phyloP scores from a whole-genome alignment of 2,888 invertebrate species.

The Eremobia ochroleuca region DNA sequence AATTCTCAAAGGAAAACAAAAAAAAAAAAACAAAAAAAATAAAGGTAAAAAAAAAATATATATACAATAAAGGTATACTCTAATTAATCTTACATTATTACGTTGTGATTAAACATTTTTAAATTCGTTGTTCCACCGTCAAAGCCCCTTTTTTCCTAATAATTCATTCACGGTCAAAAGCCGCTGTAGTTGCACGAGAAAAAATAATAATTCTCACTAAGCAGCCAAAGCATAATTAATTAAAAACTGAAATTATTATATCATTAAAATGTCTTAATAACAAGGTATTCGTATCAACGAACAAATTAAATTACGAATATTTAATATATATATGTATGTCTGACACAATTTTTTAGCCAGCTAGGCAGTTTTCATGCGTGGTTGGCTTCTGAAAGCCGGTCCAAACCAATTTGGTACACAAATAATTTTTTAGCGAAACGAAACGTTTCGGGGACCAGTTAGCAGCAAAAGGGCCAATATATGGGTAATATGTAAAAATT shows the following conservation, averaged over 20 bases:
- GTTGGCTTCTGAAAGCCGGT: constrained; percentile 28
- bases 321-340: too few species aligned
- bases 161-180: background rate
- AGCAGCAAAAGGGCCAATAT: constrained; percentile 4
- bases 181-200: background rate
- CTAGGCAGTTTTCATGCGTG: constrained; percentile 30
- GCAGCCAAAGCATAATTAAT: constrained; percentile 20
- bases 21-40: too few species aligned
- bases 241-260: constrained; percentile 16
- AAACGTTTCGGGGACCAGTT: constrained; percentile 7
- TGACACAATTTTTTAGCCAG: constrained; percentile 52
- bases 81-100: background rate
- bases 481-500: background rate
- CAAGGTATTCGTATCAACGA: constrained; percentile 28
- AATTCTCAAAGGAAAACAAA: background rate
- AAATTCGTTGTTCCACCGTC: background rate
- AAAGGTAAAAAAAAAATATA: too few species aligned
- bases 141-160: constrained; percentile 10
- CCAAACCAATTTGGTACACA: constrained; percentile 28
- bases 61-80: background rate
- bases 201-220: constrained; percentile 8
- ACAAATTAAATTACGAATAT: constrained; percentile 59
- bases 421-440: constrained; percentile 20
- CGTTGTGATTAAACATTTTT: background rate
- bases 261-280: constrained; percentile 25